Percentiles rank a stretch among this genome's conserved stretches.
Conservation (phyloP, 2,113 vertebrate species). For the Myrmecobius fasciatus region DNA sequence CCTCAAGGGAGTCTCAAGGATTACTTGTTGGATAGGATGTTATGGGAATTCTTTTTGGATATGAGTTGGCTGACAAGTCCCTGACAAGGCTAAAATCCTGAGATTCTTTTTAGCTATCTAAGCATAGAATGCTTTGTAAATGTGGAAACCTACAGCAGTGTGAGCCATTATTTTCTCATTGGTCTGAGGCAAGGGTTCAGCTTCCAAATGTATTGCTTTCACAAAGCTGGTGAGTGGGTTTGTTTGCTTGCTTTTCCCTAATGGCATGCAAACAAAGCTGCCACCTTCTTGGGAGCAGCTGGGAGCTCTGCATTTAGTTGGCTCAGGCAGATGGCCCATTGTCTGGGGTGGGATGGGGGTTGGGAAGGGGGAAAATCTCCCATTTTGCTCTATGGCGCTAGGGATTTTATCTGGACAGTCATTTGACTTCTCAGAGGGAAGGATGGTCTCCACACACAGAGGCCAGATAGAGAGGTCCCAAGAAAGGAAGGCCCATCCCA, state of each 20-base stretch:
- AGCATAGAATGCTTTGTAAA: neutral
- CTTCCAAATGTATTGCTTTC: neutral
- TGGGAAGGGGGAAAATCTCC: neutral
- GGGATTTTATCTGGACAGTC: neutral
- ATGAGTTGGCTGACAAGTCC: neutral
- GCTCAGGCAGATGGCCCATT: neutral
- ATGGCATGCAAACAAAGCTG: neutral
- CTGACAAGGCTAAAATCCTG: neutral
- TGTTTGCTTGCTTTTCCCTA: neutral
- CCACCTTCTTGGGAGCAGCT: neutral
- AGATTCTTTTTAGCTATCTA: neutral
- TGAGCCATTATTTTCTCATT: neutral
- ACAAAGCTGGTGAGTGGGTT: slow-evolving; percentile 1
- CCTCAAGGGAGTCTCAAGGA: neutral
- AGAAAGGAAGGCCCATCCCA: neutral
- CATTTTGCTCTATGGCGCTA: neutral
- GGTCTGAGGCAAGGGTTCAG: neutral
- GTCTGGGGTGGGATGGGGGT: neutral
- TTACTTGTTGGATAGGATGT: neutral
- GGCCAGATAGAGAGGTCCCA: neutral
- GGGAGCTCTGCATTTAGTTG: neutral
- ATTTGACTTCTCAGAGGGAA: neutral
- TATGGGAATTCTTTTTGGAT: neutral
- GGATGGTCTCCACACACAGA: neutral
- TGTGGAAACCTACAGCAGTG: neutral